Evolutionary conservation across 92 coral and sea anemone species (phyloP).

Genomic region (Palythoa grandiflora): DNA sequence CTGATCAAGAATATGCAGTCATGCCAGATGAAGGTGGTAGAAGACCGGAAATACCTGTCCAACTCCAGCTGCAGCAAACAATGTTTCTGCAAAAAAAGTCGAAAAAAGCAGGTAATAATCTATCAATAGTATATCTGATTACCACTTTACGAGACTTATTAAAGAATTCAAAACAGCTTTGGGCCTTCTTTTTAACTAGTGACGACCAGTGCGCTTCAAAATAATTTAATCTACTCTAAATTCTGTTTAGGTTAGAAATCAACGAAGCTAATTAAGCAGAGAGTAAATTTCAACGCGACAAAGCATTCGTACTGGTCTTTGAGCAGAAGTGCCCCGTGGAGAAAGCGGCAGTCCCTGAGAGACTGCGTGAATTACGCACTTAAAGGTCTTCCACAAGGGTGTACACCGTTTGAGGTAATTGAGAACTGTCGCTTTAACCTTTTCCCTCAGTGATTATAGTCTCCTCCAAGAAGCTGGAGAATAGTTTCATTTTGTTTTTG

Average conservation of each 20-base stretch:
- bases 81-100: neutral
- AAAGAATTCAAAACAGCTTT: neutral
- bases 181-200: neutral
- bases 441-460: neutral
- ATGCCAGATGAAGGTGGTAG: neutral
- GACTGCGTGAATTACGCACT: neutral
- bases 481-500: neutral
- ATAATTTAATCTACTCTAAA: neutral
- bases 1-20: neutral
- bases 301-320: conserved; percentile 11
- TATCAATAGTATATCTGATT: neutral
- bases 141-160: neutral
- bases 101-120: conserved; percentile 19
- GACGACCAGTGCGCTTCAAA: neutral
- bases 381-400: neutral
- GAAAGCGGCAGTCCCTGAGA: conserved; percentile 8
- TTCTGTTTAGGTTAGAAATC: conserved; percentile 24
- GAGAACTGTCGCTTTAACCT: conserved; percentile 24
- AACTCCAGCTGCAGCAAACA: conserved; percentile 17
- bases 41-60: conserved; percentile 9
- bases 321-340: conserved; percentile 17
- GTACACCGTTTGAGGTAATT: neutral
- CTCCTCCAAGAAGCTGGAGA: neutral
- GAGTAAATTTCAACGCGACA: conserved; percentile 12
- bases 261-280: neutral